Percentiles rank a stretch among this genome's conserved stretches.
Conservation (phyloP, 2,113 vertebrate genomes). For the Delphinus delphis region DNA sequence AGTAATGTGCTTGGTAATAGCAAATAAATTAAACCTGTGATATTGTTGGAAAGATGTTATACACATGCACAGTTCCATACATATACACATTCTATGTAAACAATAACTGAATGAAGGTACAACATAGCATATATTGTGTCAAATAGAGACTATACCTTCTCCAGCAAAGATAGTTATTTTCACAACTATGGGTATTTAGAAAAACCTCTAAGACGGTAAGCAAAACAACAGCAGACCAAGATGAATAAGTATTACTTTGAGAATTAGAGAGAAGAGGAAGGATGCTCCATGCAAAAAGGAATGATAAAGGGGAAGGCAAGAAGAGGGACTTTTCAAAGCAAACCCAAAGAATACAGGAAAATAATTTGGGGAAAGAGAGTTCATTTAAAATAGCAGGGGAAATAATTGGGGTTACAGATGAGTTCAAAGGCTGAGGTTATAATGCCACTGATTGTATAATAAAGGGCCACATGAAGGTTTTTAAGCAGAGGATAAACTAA, state of each 20-base stretch:
- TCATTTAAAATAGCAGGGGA: neutral
- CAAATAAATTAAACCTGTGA: neutral
- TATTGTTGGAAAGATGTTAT: neutral
- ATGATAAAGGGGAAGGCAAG: neutral
- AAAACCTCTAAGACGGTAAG: neutral
- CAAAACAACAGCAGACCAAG: neutral
- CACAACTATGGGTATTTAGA: neutral
- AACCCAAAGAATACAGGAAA: neutral
- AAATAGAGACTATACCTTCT: neutral
- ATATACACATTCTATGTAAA: neutral
- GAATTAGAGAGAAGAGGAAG: neutral
- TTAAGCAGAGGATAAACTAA: neutral
- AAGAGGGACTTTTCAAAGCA: neutral
- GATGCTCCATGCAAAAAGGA: neutral
- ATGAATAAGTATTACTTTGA: neutral
- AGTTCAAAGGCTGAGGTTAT: neutral
- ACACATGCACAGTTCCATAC: neutral
- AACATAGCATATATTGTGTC: neutral
- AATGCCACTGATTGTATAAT: neutral
- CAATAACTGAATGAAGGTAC: neutral
- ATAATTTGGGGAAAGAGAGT: neutral
- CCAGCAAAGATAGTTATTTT: neutral
- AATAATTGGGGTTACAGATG: neutral
- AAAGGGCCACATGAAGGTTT: neutral
- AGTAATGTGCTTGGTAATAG: neutral